Percentiles rank a stretch among this genome's conserved stretches.
Evolutionary conservation across 2,888 invertebrate genomes (phyloP).

Genomic region (Heteromyza rotundicornis): DNA sequence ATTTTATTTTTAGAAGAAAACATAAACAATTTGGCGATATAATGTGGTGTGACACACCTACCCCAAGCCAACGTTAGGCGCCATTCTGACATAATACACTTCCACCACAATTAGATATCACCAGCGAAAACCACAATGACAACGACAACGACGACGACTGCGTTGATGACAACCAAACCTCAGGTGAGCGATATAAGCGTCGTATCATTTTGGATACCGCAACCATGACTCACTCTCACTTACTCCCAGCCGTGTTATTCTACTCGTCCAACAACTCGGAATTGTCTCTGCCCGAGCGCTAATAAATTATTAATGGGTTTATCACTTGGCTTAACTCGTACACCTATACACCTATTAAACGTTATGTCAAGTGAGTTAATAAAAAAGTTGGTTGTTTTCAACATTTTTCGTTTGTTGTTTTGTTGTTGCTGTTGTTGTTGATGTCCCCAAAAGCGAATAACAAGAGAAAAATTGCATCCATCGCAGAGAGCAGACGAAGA

Average conservation of each 20-base stretch:
- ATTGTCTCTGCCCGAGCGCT: slow-evolving; percentile 23
- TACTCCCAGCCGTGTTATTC: no score
- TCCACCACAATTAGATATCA: neutral
- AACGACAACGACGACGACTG: neutral
- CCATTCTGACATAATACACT: slow-evolving; percentile 17
- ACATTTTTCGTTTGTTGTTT: slow-evolving; percentile 11
- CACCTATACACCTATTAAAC: slow-evolving; percentile 37
- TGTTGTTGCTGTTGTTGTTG: neutral
- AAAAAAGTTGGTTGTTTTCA: slow-evolving; percentile 14
- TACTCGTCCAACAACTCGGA: neutral
- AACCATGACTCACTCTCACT: neutral
- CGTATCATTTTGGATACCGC: neutral
- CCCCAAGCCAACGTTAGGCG: slow-evolving; percentile 13
- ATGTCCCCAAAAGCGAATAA: slow-evolving; percentile 35
- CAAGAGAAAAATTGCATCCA: slow-evolving; percentile 16
- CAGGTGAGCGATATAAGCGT: slow-evolving; percentile 31
- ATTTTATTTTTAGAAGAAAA: no score
- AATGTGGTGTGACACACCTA: no score
- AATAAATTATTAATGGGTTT: slow-evolving; percentile 49
- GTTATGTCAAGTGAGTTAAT: slow-evolving; percentile 31
- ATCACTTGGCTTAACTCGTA: slow-evolving; percentile 36
- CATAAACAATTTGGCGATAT: no score
- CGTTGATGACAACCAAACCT: slow-evolving; percentile 15
- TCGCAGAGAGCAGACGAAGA: neutral
- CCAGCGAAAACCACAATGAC: neutral